Percentiles rank a stretch among this genome's conserved stretches.
These are phyloP conservation scores for Tigriopus californicus DNA, from an alignment of 2,888 invertebrate species.

Conservation along the genomic window DNA sequence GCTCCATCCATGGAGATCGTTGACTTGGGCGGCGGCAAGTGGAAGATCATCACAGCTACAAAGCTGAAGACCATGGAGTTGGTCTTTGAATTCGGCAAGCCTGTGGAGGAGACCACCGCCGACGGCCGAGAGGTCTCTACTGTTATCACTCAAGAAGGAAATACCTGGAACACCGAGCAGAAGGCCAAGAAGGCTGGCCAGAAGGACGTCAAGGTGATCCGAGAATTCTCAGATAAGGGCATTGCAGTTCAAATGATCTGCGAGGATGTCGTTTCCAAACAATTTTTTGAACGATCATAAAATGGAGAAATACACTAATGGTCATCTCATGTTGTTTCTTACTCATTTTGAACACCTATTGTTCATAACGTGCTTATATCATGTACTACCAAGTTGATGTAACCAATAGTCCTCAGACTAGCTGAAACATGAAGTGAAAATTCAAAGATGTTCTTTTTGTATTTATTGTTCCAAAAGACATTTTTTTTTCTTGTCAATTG, in stretches of 20 bases:
- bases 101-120: not conserved
- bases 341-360: no score
- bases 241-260: conserved; percentile 2
- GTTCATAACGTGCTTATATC: no score
- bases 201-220: conserved; percentile 13
- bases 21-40: conserved; percentile 1
- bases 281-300: not conserved
- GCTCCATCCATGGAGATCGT: conserved; percentile 13
- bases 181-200: conserved; percentile 9
- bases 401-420: no score
- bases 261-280: conserved; percentile 4
- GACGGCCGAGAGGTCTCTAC: conserved; percentile 11
- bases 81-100: conserved; percentile 2
- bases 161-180: conserved; percentile 3
- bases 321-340: not conserved
- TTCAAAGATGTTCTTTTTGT: no score
- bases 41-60: conserved; percentile 10
- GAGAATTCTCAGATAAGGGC: conserved; percentile 5
- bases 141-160: conserved; percentile 5
- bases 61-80: conserved; percentile 8
- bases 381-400: no score
- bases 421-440: no score
- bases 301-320: not conserved
- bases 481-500: no score
- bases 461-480: no score